Percentiles rank a stretch among this genome's conserved stretches.
These are phyloP conservation scores for Malachius bipustulatus DNA, from an alignment of 2,888 invertebrate genomes.

Conservation along the genomic window DNA sequence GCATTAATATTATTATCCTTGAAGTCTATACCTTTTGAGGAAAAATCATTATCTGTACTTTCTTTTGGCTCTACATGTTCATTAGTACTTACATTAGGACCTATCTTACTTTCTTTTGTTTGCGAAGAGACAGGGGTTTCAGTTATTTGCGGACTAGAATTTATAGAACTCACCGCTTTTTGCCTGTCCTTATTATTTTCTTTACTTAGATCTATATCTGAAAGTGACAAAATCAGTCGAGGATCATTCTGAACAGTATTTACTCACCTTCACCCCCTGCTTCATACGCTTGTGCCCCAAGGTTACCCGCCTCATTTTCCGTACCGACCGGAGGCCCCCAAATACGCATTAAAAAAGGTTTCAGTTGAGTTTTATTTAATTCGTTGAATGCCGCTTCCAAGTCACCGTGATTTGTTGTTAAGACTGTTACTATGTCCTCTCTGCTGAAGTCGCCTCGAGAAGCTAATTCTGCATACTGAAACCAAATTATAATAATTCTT, in stretches of 20 bases:
- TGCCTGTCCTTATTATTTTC: conserved; percentile 8
- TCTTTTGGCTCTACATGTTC: neutral
- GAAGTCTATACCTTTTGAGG: conserved; percentile 3
- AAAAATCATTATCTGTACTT: conserved; percentile 1
- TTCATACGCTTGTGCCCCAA: conserved; percentile 28
- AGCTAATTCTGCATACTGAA: conserved; percentile 48
- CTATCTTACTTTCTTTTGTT: too few relatives aligned
- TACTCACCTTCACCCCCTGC: conserved; percentile 34
- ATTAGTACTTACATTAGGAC: conserved; percentile 1
- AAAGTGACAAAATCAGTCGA: neutral
- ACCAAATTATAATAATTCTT: conserved; percentile 13
- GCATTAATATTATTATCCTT: too few relatives aligned
- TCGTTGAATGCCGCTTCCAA: conserved; percentile 58
- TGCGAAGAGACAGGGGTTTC: too few relatives aligned
- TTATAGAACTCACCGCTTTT: conserved; percentile 12
- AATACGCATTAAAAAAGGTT: conserved; percentile 69
- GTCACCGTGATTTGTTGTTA: conserved; percentile 60
- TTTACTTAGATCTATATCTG: conserved; percentile 4
- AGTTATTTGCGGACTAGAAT: neutral
- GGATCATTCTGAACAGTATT: neutral
- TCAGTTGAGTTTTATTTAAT: conserved; percentile 60
- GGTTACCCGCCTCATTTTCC: conserved; percentile 51
- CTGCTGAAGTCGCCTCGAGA: conserved; percentile 55
- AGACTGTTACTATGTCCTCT: conserved; percentile 60
- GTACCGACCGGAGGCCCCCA: conserved; percentile 63